phyloP scores from a whole-genome alignment of 2,888 invertebrate genomes.

The Tillus elongatus region DNA sequence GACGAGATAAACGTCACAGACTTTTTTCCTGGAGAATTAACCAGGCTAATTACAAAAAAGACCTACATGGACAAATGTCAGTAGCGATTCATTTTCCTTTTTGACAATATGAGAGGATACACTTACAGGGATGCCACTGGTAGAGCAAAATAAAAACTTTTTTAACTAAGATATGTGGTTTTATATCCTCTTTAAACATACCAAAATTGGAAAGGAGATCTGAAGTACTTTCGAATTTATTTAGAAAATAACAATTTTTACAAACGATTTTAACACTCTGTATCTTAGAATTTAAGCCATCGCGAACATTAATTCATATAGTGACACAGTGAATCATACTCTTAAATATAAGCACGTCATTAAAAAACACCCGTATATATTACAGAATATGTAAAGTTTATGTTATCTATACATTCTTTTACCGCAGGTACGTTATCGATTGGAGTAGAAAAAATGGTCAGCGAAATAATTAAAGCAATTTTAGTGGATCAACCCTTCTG shows the following conservation, averaged over 20 bases:
- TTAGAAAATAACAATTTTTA: constrained; percentile 1
- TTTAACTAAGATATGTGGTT: constrained; percentile 2
- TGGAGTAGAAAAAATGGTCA: too few relatives aligned
- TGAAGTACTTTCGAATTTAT: constrained; percentile 1
- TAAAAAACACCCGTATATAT: too few relatives aligned
- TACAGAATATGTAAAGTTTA: too few relatives aligned
- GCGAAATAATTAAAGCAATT: too few relatives aligned
- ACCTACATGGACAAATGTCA: constrained; percentile 2
- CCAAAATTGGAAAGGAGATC: constrained; percentile 3
- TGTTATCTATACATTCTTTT: too few relatives aligned
- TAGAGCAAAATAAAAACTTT: constrained; percentile 1
- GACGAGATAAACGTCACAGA: not conserved
- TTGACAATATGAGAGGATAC: not conserved
- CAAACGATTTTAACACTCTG: too few relatives aligned
- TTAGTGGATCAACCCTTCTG: too few relatives aligned
- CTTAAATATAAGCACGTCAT: too few relatives aligned
- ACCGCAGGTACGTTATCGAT: too few relatives aligned
- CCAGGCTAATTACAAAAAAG: not conserved
- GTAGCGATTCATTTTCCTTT: not conserved
- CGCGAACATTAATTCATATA: too few relatives aligned
- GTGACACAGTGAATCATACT: too few relatives aligned
- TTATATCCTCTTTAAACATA: not conserved
- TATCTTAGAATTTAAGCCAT: too few relatives aligned
- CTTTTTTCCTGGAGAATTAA: not conserved
- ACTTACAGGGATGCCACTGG: constrained; percentile 4